Evolutionary conservation across 2,113 vertebrate genomes (phyloP).

Genomic region (Campylorhamphus procurvoides): DNA sequence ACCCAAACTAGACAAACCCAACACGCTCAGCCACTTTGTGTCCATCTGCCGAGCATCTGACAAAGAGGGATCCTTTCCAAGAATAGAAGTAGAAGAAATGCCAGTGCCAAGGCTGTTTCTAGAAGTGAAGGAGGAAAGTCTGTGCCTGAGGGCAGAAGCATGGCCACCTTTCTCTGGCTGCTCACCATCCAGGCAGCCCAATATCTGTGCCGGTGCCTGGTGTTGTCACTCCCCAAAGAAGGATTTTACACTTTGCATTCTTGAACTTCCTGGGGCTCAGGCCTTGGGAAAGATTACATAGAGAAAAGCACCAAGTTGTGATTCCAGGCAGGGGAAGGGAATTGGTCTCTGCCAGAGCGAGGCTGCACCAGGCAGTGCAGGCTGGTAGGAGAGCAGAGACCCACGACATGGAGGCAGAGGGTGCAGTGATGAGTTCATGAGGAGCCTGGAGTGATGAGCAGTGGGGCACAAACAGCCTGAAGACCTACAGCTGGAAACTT

Average conservation of each 20-base stretch:
- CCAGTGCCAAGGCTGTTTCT: background rate
- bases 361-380: background rate
- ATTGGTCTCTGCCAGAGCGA: fast-evolving
- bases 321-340: background rate
- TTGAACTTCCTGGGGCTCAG: background rate
- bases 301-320: fast-evolving
- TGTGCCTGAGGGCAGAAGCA: background rate
- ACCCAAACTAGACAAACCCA: background rate
- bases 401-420: fast-evolving
- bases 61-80: background rate
- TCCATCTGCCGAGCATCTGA: background rate
- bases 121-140: background rate
- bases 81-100: background rate
- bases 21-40: background rate
- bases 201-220: background rate
- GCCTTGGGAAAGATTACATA: no score
- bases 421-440: background rate
- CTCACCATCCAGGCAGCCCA: background rate
- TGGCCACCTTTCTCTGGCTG: background rate
- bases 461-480: no score
- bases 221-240: background rate
- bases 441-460: background rate
- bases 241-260: background rate
- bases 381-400: background rate
- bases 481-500: fast-evolving